Base-by-base conservation (phyloP, 2,113 vertebrate genomes). In the Sylvietta virens region DNA sequence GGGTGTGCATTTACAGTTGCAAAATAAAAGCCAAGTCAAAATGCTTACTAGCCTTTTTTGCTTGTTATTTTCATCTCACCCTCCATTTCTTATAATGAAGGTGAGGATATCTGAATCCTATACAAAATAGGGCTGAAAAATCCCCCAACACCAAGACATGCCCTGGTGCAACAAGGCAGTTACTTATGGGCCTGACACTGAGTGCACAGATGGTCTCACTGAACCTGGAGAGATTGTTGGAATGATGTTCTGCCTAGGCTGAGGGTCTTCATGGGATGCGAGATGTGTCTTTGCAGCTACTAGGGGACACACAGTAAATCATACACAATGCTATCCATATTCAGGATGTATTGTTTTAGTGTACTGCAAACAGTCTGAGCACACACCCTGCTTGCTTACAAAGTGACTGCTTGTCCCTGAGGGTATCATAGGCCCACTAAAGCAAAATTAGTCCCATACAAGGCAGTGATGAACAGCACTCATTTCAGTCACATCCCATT, bases 21-120 rank as follows among this genome's bases (percentile, higher is more conserved):
- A 56, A 94, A 79, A 92, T 74, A 84, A 94, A 87, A 93, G 44
- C 51, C n/a, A 17, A 76, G 40, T 69, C 44, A 56, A 91, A 92
- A 71, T 62, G 20, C 57, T 65, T 57, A 4, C 30, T 65, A 35
- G 35, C 16, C 10, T 58, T 80, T 94, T 61, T 54, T 31, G n/a
- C 16, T 61, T 42, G n/a, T 42, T 66, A 47, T 76, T 95, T 92
- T 73, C 50, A 73, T 54, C 61, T 87, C 44, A 35, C 11, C 84
- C 15, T 35, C 50, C 48, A 40, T 70, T 90, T 92, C 42, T 57
- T 62, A 9, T 39, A 58, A 87, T 62, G 45, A 72, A 72, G 27
- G 27, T 31, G 26, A 8, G 65, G 50, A 50, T 56, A 57, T 7
- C 42, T 85, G 27, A 78, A 82, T 85, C 26, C 51, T 50, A 10